Evolutionary conservation across 1,140 invertebrate species (phyloP).

Genomic region (Grapholita molesta): DNA sequence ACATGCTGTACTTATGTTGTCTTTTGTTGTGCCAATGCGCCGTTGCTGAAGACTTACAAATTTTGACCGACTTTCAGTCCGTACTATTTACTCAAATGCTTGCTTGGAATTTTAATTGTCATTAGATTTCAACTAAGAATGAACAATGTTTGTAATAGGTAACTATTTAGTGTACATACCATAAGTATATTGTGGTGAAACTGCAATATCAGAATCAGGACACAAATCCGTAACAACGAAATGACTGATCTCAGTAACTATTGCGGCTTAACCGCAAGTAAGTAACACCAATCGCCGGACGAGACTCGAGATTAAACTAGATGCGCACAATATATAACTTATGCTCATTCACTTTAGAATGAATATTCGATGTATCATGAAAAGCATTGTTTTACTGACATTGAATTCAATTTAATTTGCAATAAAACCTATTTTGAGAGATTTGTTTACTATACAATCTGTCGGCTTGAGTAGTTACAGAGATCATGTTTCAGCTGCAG

Average conservation of each 20-base stretch:
- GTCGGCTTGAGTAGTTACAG: slow-evolving; percentile 49
- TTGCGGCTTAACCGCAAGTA: slow-evolving; percentile 45
- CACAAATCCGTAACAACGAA: slow-evolving; percentile 28
- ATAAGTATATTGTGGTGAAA: slow-evolving; percentile 2
- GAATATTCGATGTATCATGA: slow-evolving; percentile 34
- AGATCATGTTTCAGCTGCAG: slow-evolving; percentile 48
- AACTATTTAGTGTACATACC: not conserved
- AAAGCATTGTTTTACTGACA: slow-evolving; percentile 47
- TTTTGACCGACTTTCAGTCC: not conserved
- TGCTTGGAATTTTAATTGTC: not conserved
- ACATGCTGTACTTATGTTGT: slow-evolving; percentile 36
- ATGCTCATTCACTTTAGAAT: slow-evolving; percentile 40
- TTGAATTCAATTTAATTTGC: slow-evolving; percentile 57
- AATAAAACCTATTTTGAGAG: slow-evolving; percentile 64
- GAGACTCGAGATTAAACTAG: too few species aligned
- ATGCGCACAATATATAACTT: slow-evolving; percentile 42
- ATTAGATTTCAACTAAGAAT: not conserved
- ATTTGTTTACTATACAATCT: slow-evolving; percentile 50
- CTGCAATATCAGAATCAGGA: slow-evolving; percentile 5
- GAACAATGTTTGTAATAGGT: not conserved
- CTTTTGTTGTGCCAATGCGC: slow-evolving; percentile 23
- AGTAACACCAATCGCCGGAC: too few species aligned
- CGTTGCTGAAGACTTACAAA: not conserved
- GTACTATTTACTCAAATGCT: not conserved
- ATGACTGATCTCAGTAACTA: slow-evolving; percentile 36